A percentile compares a stretch with the other conserved stretches of the same genome.
Conservation (phyloP, 2,113 vertebrate genomes). For the Globicephala melas region DNA sequence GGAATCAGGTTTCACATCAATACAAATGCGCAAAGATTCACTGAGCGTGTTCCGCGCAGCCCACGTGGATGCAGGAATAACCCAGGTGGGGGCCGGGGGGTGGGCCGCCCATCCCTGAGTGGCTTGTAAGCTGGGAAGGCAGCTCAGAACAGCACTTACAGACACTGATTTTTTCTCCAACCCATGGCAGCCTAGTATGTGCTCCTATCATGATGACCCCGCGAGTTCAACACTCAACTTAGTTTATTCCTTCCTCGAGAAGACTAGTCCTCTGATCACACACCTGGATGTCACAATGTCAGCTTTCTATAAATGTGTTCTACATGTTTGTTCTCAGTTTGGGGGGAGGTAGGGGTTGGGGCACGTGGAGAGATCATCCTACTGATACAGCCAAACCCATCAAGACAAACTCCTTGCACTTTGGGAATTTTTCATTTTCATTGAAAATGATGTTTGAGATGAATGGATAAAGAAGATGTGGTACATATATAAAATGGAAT, state of each 20-base stretch:
- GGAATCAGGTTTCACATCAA: not conserved
- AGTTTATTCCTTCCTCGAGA: not conserved
- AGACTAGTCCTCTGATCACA: not conserved
- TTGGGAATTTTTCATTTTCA: not conserved
- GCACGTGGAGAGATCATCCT: not conserved
- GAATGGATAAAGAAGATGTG: not conserved
- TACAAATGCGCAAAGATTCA: not conserved
- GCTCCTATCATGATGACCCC: not conserved
- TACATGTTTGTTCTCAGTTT: not conserved
- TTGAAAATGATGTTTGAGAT: not conserved
- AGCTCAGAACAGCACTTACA: not conserved
- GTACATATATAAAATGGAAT: not conserved
- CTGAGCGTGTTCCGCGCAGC: not conserved
- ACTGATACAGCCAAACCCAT: not conserved
- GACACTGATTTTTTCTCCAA: not conserved
- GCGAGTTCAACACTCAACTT: not conserved
- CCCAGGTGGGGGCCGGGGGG: not conserved
- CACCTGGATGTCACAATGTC: not conserved
- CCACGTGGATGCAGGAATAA: fast-evolving
- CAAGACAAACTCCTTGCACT: not conserved
- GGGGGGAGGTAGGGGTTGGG: not conserved
- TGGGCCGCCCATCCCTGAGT: not conserved
- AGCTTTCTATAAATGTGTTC: not conserved
- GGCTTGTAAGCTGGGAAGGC: not conserved
- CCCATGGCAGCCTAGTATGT: fast-evolving